phyloP scores from a whole-genome alignment of 2,888 invertebrate genomes.

The Dorcus hopei region DNA sequence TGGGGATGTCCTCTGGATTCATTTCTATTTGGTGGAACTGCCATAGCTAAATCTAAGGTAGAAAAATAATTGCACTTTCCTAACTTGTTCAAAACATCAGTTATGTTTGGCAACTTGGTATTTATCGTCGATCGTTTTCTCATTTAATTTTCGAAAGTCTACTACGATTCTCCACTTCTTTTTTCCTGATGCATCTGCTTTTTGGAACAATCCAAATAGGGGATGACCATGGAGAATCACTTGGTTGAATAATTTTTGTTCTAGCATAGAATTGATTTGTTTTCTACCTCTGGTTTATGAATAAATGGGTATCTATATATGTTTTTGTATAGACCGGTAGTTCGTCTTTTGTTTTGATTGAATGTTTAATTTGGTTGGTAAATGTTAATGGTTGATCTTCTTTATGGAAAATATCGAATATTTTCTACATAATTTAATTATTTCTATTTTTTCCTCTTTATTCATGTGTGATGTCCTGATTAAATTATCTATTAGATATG shows the following conservation, averaged over 20 bases:
- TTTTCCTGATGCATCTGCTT: slow-evolving; percentile 10
- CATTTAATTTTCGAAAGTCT: slow-evolving; percentile 17
- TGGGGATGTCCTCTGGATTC: slow-evolving; percentile 18
- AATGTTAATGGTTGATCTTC: not conserved
- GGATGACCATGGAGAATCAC: not conserved
- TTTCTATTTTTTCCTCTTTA: not conserved
- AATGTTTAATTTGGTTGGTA: not conserved
- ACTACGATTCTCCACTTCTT: slow-evolving; percentile 13
- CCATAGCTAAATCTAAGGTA: slow-evolving; percentile 24
- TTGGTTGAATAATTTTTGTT: not conserved
- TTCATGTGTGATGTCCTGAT: not conserved
- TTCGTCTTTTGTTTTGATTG: not conserved
- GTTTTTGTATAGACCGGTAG: not conserved
- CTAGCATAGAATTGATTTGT: not conserved
- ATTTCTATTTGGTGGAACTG: slow-evolving; percentile 27
- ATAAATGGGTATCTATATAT: not conserved
- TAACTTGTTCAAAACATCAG: slow-evolving; percentile 25
- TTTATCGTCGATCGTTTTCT: slow-evolving; percentile 23
- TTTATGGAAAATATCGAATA: not conserved
- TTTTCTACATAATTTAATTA: not conserved
- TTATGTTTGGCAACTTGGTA: slow-evolving; percentile 24
- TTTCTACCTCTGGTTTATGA: not conserved
- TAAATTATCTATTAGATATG: not conserved
- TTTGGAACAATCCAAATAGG: slow-evolving; percentile 17
- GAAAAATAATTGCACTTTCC: slow-evolving; percentile 25